Percentiles rank a stretch among this genome's conserved stretches.
These are phyloP conservation scores for Apodemus speciosus DNA, from an alignment of 2,113 vertebrate species.

Conservation along the genomic window DNA sequence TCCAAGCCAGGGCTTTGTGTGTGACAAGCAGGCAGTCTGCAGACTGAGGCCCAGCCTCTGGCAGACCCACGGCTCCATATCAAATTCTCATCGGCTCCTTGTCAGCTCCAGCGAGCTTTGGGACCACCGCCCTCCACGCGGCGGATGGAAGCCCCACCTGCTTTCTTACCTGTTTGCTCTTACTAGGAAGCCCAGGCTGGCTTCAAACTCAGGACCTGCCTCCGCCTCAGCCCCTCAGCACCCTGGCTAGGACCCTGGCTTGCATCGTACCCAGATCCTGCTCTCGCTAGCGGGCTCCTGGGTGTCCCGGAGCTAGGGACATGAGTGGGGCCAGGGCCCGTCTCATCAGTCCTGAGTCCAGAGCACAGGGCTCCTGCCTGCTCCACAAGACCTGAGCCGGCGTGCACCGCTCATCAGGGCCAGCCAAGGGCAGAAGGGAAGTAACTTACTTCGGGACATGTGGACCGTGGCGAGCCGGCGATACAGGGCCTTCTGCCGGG, in stretches of 20 bases:
- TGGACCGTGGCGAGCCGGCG: conserved; percentile 94
- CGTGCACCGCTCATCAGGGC: rapidly evolving
- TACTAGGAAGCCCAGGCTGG: neutral
- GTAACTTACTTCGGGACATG: conserved; percentile 89
- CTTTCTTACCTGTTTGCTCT: neutral
- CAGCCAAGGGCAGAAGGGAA: rapidly evolving
- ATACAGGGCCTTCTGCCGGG: conserved; percentile 93
- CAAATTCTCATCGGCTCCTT: rapidly evolving
- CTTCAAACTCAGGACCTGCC: neutral
- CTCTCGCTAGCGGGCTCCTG: neutral
- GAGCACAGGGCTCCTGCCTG: neutral
- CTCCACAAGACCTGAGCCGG: neutral
- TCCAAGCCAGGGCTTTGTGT: neutral
- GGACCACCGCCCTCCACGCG: rapidly evolving
- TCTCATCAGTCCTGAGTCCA: rapidly evolving
- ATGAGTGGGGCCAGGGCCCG: rapidly evolving
- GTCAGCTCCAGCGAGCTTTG: rapidly evolving
- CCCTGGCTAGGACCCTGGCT: neutral
- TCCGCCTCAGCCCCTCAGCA: neutral
- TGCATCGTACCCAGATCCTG: neutral
- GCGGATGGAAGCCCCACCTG: neutral
- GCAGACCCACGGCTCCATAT: rapidly evolving
- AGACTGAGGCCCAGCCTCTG: neutral
- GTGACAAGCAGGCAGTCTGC: neutral
- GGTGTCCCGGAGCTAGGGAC: neutral